Percentiles rank a stretch among this genome's conserved stretches.
Conservation (phyloP, 1,140 invertebrate genomes). For the Asbolus verrucosus region DNA sequence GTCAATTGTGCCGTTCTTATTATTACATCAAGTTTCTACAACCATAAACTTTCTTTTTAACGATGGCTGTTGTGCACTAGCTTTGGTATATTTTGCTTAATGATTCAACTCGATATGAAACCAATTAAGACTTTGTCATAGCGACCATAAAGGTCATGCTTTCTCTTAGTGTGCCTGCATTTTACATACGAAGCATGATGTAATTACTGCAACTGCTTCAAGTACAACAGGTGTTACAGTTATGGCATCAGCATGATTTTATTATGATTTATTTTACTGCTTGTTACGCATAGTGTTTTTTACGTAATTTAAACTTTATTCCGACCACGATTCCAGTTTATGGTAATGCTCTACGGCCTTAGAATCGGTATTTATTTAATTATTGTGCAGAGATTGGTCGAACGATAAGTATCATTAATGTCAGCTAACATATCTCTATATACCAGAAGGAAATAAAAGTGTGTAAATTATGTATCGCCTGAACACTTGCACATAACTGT, state of each 20-base stretch:
- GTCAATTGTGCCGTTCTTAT: too few relatives aligned
- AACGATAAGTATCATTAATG: slow-evolving; percentile 20
- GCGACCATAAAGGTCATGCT: slow-evolving; percentile 27
- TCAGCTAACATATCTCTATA: slow-evolving; percentile 15
- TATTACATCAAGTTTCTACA: too few relatives aligned
- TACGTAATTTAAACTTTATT: neutral
- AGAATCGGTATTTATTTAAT: slow-evolving; percentile 11
- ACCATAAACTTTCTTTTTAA: too few relatives aligned
- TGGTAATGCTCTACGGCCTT: neutral
- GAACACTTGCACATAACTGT: slow-evolving; percentile 33
- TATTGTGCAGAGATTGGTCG: slow-evolving; percentile 17
- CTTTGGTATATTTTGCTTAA: too few relatives aligned
- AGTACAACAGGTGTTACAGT: slow-evolving; percentile 40
- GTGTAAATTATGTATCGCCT: slow-evolving; percentile 22
- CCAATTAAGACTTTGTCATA: slow-evolving; percentile 33
- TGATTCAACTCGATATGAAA: slow-evolving; percentile 13
- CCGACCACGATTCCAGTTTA: neutral
- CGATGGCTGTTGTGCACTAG: too few relatives aligned
- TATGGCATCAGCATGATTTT: slow-evolving; percentile 26
- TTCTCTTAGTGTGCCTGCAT: slow-evolving; percentile 23
- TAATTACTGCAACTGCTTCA: slow-evolving; percentile 38
- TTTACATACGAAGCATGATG: slow-evolving; percentile 23
- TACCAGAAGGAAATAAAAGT: slow-evolving; percentile 5
- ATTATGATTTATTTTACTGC: slow-evolving; percentile 3
- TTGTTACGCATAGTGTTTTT: slow-evolving; percentile 10